These are phyloP conservation scores for Scopus umbretta DNA, from an alignment of 2,113 vertebrate genomes.

Conservation along the genomic window DNA sequence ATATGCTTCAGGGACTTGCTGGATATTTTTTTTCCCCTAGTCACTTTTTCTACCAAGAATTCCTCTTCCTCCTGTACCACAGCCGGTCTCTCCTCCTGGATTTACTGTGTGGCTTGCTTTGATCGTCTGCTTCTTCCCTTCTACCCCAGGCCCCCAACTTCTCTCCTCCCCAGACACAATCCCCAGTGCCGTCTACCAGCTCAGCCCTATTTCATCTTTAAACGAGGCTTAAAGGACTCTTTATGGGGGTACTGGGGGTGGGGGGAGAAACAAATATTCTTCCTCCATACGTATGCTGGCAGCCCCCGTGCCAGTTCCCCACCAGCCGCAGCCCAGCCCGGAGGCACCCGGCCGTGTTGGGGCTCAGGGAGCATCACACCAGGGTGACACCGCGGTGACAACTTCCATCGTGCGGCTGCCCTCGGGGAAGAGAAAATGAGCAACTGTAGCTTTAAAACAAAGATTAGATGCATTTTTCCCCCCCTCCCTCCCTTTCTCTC, in stretches of 20 bases:
- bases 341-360: neutral
- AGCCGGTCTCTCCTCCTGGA: neutral
- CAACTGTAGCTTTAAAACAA: slow-evolving; percentile 61
- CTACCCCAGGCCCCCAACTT: neutral
- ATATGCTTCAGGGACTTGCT: neutral
- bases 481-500: neutral
- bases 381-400: neutral
- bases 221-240: neutral
- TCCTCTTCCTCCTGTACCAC: neutral
- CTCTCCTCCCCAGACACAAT: neutral
- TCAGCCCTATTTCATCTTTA: slow-evolving; percentile 23
- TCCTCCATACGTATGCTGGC: accelerated
- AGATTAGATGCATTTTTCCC: slow-evolving; percentile 35
- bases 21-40: neutral
- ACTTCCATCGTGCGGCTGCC: neutral
- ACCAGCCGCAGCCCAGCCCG: neutral
- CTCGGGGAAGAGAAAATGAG: neutral
- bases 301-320: neutral
- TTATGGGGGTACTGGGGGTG: neutral
- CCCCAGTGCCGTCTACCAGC: neutral
- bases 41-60: neutral
- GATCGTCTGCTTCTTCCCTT: neutral
- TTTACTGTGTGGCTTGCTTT: neutral
- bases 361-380: neutral
- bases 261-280: neutral